Evolutionary conservation across 2,888 invertebrate genomes (phyloP).

Genomic region (Pegoplata infirma): DNA sequence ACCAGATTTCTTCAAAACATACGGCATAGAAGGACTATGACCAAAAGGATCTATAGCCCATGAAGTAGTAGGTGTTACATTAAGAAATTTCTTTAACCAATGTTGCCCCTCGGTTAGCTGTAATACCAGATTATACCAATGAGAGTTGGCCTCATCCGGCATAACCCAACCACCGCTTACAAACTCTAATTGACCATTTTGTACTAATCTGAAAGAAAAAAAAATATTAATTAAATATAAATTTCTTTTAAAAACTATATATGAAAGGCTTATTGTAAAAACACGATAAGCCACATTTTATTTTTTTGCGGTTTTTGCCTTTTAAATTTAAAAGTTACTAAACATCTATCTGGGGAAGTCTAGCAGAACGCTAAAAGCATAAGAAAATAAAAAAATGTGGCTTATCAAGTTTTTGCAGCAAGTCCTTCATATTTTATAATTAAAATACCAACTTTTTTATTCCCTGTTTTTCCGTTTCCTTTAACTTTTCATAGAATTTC

Average conservation of each 20-base stretch:
- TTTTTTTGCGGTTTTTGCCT: no score
- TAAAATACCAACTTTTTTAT: conserved; percentile 76
- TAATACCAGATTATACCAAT: conserved; percentile 92
- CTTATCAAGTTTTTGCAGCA: no score
- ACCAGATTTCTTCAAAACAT: conserved; percentile 88
- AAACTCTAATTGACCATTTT: conserved; percentile 93
- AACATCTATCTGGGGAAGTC: no score
- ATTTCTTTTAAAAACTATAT: neutral
- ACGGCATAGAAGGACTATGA: conserved; percentile 90
- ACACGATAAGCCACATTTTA: no score
- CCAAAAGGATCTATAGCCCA: conserved; percentile 99
- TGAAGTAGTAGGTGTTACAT: conserved; percentile 86
- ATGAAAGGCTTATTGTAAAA: no score
- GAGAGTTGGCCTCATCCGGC: conserved; percentile 98
- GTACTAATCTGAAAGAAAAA: conserved; percentile 81
- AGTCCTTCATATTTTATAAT: neutral
- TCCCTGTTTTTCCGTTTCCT: conserved; percentile 79
- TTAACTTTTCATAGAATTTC: conserved; percentile 92
- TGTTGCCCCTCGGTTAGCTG: conserved; percentile 97
- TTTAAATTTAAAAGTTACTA: no score
- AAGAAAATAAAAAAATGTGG: no score
- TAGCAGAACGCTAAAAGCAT: no score
- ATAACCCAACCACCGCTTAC: conserved; percentile 99
- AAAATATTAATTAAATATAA: neutral
- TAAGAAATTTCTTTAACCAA: conserved; percentile 91